Conservation (phyloP, 2,113 vertebrate genomes). For the Mesoclemmys tuberculata region DNA sequence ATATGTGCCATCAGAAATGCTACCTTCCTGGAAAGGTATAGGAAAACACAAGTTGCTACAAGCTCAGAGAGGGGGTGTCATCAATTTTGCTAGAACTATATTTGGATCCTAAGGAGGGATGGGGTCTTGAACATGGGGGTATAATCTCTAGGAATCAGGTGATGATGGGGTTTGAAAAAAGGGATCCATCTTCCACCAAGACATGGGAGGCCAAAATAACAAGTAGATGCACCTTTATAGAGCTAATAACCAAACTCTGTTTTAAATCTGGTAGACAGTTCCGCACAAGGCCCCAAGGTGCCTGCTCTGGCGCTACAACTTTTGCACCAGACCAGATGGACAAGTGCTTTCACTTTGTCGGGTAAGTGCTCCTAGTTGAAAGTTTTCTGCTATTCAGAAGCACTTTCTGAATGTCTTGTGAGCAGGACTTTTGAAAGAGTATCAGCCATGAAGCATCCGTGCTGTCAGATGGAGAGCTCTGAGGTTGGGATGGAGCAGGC, state of each 20-base stretch:
- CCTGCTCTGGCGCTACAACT: not conserved
- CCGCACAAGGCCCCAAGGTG: not conserved
- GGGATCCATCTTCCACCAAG: not conserved
- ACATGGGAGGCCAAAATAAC: not conserved
- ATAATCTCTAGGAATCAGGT: not conserved
- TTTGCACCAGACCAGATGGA: not conserved
- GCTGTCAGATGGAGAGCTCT: not conserved
- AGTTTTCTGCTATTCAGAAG: not conserved
- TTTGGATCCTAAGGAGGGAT: not conserved
- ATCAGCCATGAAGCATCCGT: not conserved
- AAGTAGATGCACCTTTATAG: not conserved
- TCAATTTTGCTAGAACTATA: not conserved
- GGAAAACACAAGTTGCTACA: not conserved
- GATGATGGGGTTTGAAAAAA: not conserved
- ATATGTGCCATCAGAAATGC: not conserved
- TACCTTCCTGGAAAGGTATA: not conserved
- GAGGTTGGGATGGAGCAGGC: not conserved
- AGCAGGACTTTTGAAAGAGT: not conserved
- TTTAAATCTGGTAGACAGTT: not conserved
- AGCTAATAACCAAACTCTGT: not conserved
- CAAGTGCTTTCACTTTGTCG: not conserved
- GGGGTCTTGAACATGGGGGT: not conserved
- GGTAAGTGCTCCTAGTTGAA: not conserved
- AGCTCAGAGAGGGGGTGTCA: not conserved
- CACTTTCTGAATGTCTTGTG: not conserved